A percentile compares a stretch with the other conserved stretches of the same genome.
phyloP scores from a whole-genome alignment of 1,140 invertebrate genomes.

The Apocrypta bakeri region DNA sequence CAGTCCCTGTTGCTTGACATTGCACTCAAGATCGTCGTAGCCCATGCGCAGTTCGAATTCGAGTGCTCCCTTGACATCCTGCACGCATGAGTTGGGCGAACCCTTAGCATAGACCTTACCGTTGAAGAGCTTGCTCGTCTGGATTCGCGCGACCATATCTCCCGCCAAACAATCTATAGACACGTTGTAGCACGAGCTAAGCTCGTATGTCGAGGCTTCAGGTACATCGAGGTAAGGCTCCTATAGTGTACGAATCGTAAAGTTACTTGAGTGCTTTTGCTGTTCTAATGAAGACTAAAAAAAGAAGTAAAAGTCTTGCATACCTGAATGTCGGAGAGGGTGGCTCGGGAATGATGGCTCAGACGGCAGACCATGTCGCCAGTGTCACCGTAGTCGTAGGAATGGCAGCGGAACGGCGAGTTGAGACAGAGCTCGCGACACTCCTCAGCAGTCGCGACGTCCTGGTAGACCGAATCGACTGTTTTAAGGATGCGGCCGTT shows the following conservation, averaged over 20 bases:
- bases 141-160: slow-evolving; percentile 94
- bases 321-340: slow-evolving; percentile 90
- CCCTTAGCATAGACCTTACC: slow-evolving; percentile 96
- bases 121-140: slow-evolving; percentile 93
- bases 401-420: slow-evolving; percentile 90
- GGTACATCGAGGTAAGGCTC: slow-evolving; percentile 92
- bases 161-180: slow-evolving; percentile 93
- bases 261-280: no score
- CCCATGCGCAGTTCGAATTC: slow-evolving; percentile 92
- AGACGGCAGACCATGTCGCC: slow-evolving; percentile 93
- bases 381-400: slow-evolving; percentile 94
- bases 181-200: slow-evolving; percentile 95
- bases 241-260: slow-evolving; percentile 66
- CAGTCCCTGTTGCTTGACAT: slow-evolving; percentile 88
- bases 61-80: slow-evolving; percentile 87
- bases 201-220: slow-evolving; percentile 92
- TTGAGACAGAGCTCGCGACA: slow-evolving; percentile 91
- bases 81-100: slow-evolving; percentile 92
- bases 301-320: no score
- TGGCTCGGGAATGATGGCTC: slow-evolving; percentile 92
- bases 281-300: no score
- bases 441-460: slow-evolving; percentile 89
- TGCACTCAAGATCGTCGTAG: slow-evolving; percentile 94
- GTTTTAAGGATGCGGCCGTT: slow-evolving; percentile 92
- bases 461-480: slow-evolving; percentile 94